These are phyloP conservation scores for Barnardius zonarius DNA, from an alignment of 2,113 vertebrate genomes.

Conservation along the genomic window DNA sequence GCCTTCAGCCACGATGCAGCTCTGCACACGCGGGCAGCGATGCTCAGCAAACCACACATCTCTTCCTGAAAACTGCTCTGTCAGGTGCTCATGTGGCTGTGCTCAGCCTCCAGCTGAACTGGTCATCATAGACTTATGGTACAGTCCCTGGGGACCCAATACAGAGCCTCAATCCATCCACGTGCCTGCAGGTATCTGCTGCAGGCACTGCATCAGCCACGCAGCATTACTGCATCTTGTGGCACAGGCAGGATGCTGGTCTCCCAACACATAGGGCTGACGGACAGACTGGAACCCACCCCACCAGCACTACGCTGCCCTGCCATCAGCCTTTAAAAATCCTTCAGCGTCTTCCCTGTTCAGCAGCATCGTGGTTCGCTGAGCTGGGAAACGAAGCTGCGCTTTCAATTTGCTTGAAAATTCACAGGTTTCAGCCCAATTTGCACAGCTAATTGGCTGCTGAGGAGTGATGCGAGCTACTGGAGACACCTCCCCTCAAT, in stretches of 20 bases:
- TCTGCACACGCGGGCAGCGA: not conserved
- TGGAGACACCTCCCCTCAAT: not conserved
- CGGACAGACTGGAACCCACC: not conserved
- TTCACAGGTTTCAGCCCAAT: not conserved
- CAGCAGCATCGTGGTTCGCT: accelerated
- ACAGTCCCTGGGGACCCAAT: not conserved
- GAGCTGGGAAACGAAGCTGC: not conserved
- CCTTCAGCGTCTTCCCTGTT: not conserved
- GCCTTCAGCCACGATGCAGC: not conserved
- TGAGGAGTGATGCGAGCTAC: accelerated
- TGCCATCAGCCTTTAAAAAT: accelerated
- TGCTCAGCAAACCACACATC: not conserved
- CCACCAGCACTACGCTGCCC: no score
- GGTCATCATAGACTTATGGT: no score
- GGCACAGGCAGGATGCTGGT: accelerated
- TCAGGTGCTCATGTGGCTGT: not conserved
- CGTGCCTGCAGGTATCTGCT: not conserved
- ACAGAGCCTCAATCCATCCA: not conserved
- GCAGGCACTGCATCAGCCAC: not conserved
- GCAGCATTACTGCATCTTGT: accelerated
- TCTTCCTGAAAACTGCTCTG: not conserved
- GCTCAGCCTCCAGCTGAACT: not conserved
- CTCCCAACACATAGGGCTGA: not conserved
- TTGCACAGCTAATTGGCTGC: not conserved
- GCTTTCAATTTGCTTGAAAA: not conserved